phyloP scores from a whole-genome alignment of 2,113 vertebrate genomes.

The Engystomops pustulosus region DNA sequence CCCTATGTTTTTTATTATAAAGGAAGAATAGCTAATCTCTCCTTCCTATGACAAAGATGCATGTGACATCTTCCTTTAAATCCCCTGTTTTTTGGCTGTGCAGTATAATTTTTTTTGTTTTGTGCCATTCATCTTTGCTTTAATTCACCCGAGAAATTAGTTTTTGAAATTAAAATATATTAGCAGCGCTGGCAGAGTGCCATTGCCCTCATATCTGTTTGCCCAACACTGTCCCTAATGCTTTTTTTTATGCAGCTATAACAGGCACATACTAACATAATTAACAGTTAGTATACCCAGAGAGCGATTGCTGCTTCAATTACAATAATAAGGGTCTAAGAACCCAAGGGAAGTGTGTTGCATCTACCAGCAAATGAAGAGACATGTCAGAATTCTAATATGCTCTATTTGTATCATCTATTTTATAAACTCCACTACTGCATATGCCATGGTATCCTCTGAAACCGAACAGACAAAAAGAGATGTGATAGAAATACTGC shows the following conservation, averaged over 20 bases:
- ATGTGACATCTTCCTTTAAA: constrained; percentile 31
- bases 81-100: constrained; percentile 38
- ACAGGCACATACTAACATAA: constrained; percentile 43
- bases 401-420: constrained; percentile 52
- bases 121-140: constrained; percentile 38
- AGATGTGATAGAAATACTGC: constrained; percentile 53
- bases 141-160: constrained; percentile 54
- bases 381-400: constrained; percentile 55
- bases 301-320: constrained; percentile 50
- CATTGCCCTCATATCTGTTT: constrained; percentile 51
- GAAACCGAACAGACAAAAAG: constrained; percentile 16
- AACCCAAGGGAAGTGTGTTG: constrained; percentile 17
- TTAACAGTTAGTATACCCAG: constrained; percentile 48
- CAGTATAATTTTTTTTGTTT: constrained; percentile 36
- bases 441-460: constrained; percentile 22
- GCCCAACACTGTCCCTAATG: constrained; percentile 55
- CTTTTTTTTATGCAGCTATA: constrained; percentile 22
- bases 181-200: constrained; percentile 43
- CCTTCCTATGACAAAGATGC: constrained; percentile 48
- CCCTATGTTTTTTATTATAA: constrained; percentile 46
- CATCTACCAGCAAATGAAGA: constrained; percentile 30
- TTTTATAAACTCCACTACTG: constrained; percentile 40
- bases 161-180: constrained; percentile 60
- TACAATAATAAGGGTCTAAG: constrained; percentile 38
- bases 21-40: constrained; percentile 54